Conservation (phyloP, 1,140 invertebrate genomes). For the Nylanderia fulva region DNA sequence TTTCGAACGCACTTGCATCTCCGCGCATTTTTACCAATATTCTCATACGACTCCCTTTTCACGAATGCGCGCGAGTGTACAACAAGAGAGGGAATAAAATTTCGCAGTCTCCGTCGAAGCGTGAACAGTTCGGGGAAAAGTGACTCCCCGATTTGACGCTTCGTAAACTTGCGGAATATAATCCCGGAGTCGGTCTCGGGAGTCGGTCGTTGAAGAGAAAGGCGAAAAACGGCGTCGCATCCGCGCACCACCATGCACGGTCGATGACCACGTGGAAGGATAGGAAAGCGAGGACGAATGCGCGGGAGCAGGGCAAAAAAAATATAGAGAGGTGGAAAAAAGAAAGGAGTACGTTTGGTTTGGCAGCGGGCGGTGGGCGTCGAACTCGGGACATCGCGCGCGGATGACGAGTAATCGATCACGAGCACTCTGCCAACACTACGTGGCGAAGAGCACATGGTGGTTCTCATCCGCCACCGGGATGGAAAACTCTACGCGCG, state of each 20-base stretch:
- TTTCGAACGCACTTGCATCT: background rate
- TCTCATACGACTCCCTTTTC: background rate
- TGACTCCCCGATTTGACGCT: slow-evolving; percentile 59
- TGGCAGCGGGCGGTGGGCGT: slow-evolving; percentile 74
- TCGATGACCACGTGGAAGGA: slow-evolving; percentile 61
- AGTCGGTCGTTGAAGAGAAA: background rate
- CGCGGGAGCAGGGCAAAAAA: slow-evolving; percentile 23
- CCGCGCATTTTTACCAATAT: slow-evolving; percentile 1
- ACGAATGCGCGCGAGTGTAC: background rate
- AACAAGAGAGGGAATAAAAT: slow-evolving; percentile 31
- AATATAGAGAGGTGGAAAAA: slow-evolving; percentile 59
- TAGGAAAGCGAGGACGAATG: slow-evolving; percentile 30
- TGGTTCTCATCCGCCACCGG: slow-evolving; percentile 73
- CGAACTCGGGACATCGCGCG: slow-evolving; percentile 79
- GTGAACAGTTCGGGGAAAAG: slow-evolving; percentile 49
- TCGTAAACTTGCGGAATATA: slow-evolving; percentile 56
- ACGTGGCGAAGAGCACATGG: slow-evolving; percentile 72
- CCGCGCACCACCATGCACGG: slow-evolving; percentile 51
- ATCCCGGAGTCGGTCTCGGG: background rate
- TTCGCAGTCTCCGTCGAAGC: slow-evolving; percentile 17
- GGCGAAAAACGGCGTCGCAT: slow-evolving; percentile 54
- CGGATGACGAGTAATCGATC: slow-evolving; percentile 85
- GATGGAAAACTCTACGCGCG: background rate
- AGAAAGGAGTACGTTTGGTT: slow-evolving; percentile 79
- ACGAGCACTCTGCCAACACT: slow-evolving; percentile 83